These are phyloP conservation scores for Amia ocellicauda DNA, from an alignment of 2,113 vertebrate genomes.

Conservation along the genomic window DNA sequence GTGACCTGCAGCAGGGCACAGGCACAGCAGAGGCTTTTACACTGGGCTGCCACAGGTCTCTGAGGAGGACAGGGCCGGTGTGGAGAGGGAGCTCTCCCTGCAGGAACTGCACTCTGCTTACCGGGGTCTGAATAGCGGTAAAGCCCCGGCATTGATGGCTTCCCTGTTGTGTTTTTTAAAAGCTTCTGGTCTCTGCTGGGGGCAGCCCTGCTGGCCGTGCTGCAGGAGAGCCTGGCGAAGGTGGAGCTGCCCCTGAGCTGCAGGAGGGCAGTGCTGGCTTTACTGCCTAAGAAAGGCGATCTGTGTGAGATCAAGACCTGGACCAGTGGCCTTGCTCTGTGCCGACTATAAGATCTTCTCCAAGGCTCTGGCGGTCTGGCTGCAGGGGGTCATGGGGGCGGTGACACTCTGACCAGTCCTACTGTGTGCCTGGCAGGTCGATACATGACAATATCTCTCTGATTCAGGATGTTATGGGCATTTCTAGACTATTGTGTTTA, in stretches of 20 bases:
- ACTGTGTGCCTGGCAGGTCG: too few relatives aligned
- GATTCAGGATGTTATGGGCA: too few relatives aligned
- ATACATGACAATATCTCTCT: too few relatives aligned
- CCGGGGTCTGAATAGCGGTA: too few relatives aligned
- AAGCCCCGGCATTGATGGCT: conserved; percentile 12
- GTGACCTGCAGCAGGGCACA: too few relatives aligned
- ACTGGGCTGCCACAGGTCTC: too few relatives aligned
- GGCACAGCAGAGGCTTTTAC: too few relatives aligned
- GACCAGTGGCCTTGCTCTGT: conserved; percentile 9
- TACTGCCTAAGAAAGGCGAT: conserved; percentile 13
- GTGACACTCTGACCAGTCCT: not conserved
- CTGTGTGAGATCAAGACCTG: conserved; percentile 16
- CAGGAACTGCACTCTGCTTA: not conserved
- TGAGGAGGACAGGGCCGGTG: not conserved
- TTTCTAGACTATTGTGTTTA: too few relatives aligned
- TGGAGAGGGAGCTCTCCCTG: conserved; percentile 1
- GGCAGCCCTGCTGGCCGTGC: not conserved
- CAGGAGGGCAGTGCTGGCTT: conserved; percentile 17
- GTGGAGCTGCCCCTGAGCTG: not conserved
- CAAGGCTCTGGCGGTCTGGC: conserved; percentile 6
- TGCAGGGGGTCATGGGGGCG: conserved; percentile 1
- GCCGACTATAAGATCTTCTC: conserved; percentile 15
- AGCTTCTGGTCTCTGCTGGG: not conserved
- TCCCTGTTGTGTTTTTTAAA: conserved; percentile 5
- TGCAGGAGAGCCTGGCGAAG: too few relatives aligned